Evolutionary conservation across 2,113 vertebrate species (phyloP).

Genomic region (Ictalurus punctatus): DNA sequence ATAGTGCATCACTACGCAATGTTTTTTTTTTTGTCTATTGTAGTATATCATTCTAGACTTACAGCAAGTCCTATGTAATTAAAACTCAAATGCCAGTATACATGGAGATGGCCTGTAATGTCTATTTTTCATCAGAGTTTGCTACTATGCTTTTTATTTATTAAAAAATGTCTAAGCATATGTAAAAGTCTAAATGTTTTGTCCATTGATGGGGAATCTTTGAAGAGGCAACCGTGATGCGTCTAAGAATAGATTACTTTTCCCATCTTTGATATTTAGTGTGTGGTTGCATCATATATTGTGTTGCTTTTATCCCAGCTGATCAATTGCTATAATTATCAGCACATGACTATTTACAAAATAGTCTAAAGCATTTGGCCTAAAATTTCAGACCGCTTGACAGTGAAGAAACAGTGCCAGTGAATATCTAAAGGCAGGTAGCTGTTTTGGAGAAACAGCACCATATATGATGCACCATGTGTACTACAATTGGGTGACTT

Average conservation of each 20-base stretch:
- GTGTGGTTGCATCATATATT: background rate
- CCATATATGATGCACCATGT: background rate
- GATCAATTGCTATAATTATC: background rate
- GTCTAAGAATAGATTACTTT: background rate
- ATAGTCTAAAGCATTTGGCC: background rate
- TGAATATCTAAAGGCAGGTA: background rate
- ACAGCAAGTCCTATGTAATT: background rate
- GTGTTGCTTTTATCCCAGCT: background rate
- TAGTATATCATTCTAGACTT: background rate
- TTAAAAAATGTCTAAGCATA: background rate
- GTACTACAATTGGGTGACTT: background rate
- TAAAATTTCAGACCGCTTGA: background rate
- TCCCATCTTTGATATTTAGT: background rate
- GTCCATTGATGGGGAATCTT: background rate
- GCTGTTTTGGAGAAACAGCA: background rate
- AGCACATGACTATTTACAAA: background rate
- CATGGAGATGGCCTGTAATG: background rate
- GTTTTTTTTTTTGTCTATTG: no score
- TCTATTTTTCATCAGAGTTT: background rate
- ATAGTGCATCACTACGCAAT: no score
- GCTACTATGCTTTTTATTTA: background rate
- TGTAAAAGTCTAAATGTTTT: slow-evolving; percentile 10
- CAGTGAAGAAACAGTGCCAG: background rate
- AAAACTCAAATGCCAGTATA: background rate
- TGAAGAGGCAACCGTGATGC: background rate